Evolutionary conservation across 2,888 invertebrate species (phyloP), one percentile per base, ranked within the genome.

Genomic region (Dorcus hopei): DNA sequence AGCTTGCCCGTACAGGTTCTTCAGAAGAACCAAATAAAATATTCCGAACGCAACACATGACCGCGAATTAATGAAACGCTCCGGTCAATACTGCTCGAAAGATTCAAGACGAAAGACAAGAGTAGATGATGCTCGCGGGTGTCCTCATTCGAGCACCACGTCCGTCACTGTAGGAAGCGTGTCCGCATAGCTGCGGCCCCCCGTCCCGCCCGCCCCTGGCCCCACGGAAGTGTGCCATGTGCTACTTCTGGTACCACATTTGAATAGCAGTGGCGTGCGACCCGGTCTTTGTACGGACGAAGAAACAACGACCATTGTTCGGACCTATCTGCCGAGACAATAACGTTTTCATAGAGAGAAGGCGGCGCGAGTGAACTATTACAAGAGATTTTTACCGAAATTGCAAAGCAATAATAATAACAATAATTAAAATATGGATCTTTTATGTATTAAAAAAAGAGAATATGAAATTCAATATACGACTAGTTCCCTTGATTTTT

Each of bases 151-250:
- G 71, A 70, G 71, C 70, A 72, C 70, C 72, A 69, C 70, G 73
- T 74, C 72, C 72, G 71, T 71, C 72, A 70, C 70, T 74, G 77
- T 77, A 76, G 77, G 77, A 76, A 77, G 77, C 73, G 72, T 73
- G 76, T 76, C 75, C 75, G 75, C 74, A 73, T 74, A 71, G 73
- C 63, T 63, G 61, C 62, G 61, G 66, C 70, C 67, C 26, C 26
- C 62, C 65, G 52, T 63, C 63, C 66, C 63, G 58, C 55, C 42
- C 54, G 63, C 57, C 59, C 66, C 58, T 61, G 58, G 62, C 55
- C 66, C 65, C 58, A 43, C 54, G 61, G 67, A 75, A 75, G 75
- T 76, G 67, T 76, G 75, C 67, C 76, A 67, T 68, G 77, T 75
- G 67, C 77, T 63, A 77, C 77, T 75, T 77, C 63, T 61, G 66